Evolutionary conservation across 2,888 invertebrate species (phyloP).

Genomic region (Hesperia comma): DNA sequence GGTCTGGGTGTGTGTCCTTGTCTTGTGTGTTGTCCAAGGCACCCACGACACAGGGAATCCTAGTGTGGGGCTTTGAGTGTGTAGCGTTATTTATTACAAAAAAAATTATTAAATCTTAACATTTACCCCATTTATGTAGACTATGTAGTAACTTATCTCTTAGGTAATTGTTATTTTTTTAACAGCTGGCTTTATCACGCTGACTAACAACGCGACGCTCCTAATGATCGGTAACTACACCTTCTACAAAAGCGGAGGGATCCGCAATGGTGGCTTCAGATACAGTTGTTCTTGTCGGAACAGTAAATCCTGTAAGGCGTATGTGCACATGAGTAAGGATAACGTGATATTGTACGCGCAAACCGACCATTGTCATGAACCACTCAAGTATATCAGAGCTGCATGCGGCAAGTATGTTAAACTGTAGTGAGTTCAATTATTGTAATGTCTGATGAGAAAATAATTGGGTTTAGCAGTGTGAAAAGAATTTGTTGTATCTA

Average conservation of each 20-base stretch:
- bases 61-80: too few species aligned
- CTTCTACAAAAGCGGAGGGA: conserved; percentile 47
- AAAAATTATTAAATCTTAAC: too few species aligned
- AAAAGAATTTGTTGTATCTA: too few species aligned
- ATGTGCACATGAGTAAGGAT: conserved; percentile 48
- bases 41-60: too few species aligned
- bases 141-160: not conserved
- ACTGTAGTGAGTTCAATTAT: not conserved
- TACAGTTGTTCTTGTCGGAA: conserved; percentile 23
- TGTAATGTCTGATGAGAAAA: too few species aligned
- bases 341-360: conserved; percentile 47
- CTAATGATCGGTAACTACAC: conserved; percentile 45
- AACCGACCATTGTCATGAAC: conserved; percentile 42
- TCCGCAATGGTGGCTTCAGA: conserved; percentile 31
- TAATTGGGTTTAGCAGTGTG: too few species aligned
- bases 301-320: conserved; percentile 44
- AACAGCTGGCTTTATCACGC: conserved; percentile 40
- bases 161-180: conserved; percentile 29
- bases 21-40: too few species aligned
- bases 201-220: conserved; percentile 41
- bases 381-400: conserved; percentile 40
- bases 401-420: conserved; percentile 9
- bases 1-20: too few species aligned
- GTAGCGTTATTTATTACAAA: too few species aligned
- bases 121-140: too few species aligned